Evolutionary conservation across 30 jellyfish, hydroid and myxozoan genomes (phyloP), one percentile per base, ranked within the genome.

Genomic region (Cassiopea andromeda): DNA sequence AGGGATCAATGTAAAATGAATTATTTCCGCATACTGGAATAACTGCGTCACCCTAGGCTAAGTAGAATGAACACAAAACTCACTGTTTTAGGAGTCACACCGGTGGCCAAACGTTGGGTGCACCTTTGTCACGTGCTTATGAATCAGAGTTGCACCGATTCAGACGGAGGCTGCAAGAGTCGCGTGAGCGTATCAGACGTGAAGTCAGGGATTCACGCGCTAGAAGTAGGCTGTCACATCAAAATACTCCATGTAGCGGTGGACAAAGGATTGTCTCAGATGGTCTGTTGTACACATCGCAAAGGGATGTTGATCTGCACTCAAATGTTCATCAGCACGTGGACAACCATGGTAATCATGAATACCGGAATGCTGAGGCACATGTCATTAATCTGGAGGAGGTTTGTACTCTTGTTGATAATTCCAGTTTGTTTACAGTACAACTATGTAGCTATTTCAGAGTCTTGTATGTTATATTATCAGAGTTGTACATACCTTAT

Each of bases 141-240:
- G 79, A 70, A 38, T 70, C 79, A 1, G 94, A 84, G 49, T 88
- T 91, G 43, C 89, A 92, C 58, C 91, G 78, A 27, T 92, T 92
- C 84, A 80, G 95, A 75, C 81, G 90, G 72, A 78, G 87, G 75
- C 69, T 92, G 68, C 93, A 91, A 12, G 96, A 81, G 57, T 86
- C 98, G 9, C 93, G 94, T 17, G 94, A 91, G 71, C 58, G 95
- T 44, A 48, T 92, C 46, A 50, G 94, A 50, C 77, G 90, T 46
- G 86, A 87, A 7, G 85, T 84, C 16, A 67, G 94, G 58, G 90
- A 78, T 43, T 75, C 83, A 1, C 60, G 89, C 61, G 18, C 76
- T 7, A 12, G 87, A 48, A n/a, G 64, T 66, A 88, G 83, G 43
- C 48, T 86, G 10, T 75, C 93, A 17, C 88, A 86, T 67, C 87